Evolutionary conservation across 1,140 invertebrate species (phyloP), one percentile per base, ranked within the genome.

Genomic region (Teleopsis dalmanni): DNA sequence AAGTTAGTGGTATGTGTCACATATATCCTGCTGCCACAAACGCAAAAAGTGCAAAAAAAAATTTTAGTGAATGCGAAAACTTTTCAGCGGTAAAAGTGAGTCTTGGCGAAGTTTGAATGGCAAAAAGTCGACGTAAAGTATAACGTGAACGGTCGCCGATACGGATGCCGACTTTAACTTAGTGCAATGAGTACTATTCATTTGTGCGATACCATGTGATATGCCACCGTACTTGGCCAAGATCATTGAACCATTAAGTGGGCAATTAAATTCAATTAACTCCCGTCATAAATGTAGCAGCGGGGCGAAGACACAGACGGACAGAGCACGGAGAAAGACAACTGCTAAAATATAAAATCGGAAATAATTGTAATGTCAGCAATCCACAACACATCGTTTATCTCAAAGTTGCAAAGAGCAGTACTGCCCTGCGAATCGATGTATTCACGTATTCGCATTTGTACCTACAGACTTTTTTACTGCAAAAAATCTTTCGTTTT

Each of bases 251-350:
- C 44, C 50, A 52, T 47, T 52, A 52, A 52, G 50, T 52, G 50
- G 50, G 44, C 50, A 52, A 52, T 52, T 52, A 52, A 47, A 52
- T 52, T 52, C 45, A 52, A 52, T 52, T 47, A 52, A 47, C 44
- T 44, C 47, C 45, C 50, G 36, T 47, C 27, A 19, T 23, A 27
- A 26, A 42, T 42, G 40, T 26, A 19, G n/a, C 23, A n/a, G n/a
- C n/a, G n/a, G n/a, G n/a, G n/a, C n/a, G n/a, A n/a, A n/a, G n/a
- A n/a, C n/a, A n/a, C n/a, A n/a, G n/a, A n/a, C n/a, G n/a, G n/a
- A n/a, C n/a, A n/a, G n/a, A n/a, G n/a, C n/a, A n/a, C n/a, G n/a
- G n/a, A n/a, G n/a, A n/a, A n/a, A n/a, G n/a, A n/a, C n/a, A n/a
- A n/a, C n/a, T n/a, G n/a, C n/a, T n/a, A n/a, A n/a, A n/a, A n/a